phyloP scores from a whole-genome alignment of 2,888 invertebrate genomes.

The Hydrotaea diabolus region DNA sequence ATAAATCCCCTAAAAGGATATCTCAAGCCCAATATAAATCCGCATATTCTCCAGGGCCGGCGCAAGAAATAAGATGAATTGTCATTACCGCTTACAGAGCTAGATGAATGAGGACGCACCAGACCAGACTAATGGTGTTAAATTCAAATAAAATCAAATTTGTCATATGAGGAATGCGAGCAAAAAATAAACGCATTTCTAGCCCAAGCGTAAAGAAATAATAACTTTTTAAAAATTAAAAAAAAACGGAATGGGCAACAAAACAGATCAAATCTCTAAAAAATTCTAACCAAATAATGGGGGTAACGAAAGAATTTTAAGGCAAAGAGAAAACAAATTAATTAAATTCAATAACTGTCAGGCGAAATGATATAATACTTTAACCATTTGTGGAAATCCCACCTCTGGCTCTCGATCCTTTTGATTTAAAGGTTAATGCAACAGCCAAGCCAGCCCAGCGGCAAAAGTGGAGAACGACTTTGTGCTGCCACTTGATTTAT shows the following conservation, averaged over 20 bases:
- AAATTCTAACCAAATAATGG: background rate
- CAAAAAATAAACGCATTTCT: background rate
- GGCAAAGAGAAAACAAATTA: constrained; percentile 5
- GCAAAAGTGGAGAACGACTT: background rate
- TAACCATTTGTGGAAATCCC: background rate
- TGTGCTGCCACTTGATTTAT: constrained; percentile 7
- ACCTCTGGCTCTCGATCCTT: background rate
- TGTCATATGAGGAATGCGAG: background rate
- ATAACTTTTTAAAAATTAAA: background rate
- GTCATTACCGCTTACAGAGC: background rate
- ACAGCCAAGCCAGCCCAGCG: background rate
- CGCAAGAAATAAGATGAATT: no score
- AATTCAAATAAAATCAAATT: background rate
- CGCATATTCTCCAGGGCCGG: no score
- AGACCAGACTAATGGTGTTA: background rate
- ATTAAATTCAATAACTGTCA: constrained; percentile 18
- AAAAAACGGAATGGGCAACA: no score
- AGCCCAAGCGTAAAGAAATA: background rate
- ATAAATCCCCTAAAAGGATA: no score
- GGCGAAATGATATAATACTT: background rate
- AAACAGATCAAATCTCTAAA: background rate
- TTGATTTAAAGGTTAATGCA: background rate
- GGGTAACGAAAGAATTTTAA: background rate
- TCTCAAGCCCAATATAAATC: no score
- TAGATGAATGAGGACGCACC: background rate